A percentile compares a stretch with the other conserved stretches of the same genome.
phyloP scores from a whole-genome alignment of 2,888 invertebrate genomes.

The Cheilosia variabilis region DNA sequence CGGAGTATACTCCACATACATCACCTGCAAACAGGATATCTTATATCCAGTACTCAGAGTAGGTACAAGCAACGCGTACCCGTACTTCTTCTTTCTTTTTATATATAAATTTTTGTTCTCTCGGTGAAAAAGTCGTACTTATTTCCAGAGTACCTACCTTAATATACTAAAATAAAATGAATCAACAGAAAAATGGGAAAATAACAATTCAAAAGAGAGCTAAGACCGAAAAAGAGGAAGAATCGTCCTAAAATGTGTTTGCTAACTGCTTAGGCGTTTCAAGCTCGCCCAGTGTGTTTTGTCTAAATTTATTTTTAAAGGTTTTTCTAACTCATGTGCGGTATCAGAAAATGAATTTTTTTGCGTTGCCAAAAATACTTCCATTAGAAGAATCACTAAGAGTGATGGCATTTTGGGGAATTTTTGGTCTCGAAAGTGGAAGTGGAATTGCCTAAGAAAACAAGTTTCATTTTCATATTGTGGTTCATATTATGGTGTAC shows the following conservation, averaged over 20 bases:
- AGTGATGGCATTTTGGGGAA: too few relatives aligned
- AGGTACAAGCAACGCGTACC: neutral
- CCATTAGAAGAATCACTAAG: too few relatives aligned
- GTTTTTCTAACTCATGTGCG: too few relatives aligned
- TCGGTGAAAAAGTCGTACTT: neutral
- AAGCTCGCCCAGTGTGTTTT: neutral
- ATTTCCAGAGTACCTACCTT: slow-evolving; percentile 11
- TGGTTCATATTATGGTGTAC: too few relatives aligned
- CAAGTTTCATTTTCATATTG: too few relatives aligned
- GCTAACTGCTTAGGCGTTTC: neutral
- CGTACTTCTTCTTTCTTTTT: neutral
- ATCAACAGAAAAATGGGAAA: slow-evolving; percentile 15
- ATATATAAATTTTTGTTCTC: neutral
- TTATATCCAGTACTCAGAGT: neutral
- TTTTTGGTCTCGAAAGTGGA: too few relatives aligned
- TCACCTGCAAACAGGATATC: slow-evolving; percentile 39
- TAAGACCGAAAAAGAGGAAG: neutral
- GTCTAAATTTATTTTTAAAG: too few relatives aligned
- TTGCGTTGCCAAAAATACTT: too few relatives aligned
- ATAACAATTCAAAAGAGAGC: slow-evolving; percentile 1
- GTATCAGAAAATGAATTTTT: too few relatives aligned
- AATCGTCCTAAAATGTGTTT: slow-evolving; percentile 20
- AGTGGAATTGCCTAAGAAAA: too few relatives aligned
- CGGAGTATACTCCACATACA: slow-evolving; percentile 28
- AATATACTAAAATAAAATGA: slow-evolving; percentile 18